Base-by-base conservation (phyloP, 1,140 invertebrate genomes). In the Orius insidiosus region DNA sequence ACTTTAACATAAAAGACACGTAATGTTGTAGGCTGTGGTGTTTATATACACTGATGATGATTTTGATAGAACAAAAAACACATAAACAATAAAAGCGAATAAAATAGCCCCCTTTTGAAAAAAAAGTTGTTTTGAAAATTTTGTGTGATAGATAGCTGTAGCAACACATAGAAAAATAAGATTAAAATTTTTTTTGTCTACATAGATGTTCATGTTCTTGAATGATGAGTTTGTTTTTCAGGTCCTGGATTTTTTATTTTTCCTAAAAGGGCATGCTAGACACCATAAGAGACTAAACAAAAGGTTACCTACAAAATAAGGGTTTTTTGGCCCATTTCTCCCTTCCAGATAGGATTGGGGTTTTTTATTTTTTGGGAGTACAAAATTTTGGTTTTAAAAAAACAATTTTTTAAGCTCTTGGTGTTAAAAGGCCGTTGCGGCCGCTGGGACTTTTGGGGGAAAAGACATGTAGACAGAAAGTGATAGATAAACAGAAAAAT, bases 11-110 rank as follows among this genome's bases (percentile, higher is more conserved):
- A 39, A 37, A 24, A 24, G 24, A 24, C 24, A 24, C 24, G 24
- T 24, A 24, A 24, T 24, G 24, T 24, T 24, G 24, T 24, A 24
- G 24, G 24, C 16, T 24, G 18, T 15, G 6, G 30, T 45, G 43
- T 34, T 45, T 45, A 45, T 45, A 35, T 45, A 45, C 43, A 45
- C 43, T 45, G 31, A 34, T 45, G 13, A 34, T 11, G 14, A 34
- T 13, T 11, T 11, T 43, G 6, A 43, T 24, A 3, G 24, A 43
- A 41, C 14, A 30, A 35, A 15, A 45, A 45, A 45, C 13, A 45
- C 31, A 34, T 45, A 45, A 32, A 45, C n/a, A 45, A 18, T 39
- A 39, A 39, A 19, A 39, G 19, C 14, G 14, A 39, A 18, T 18
- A 19, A 39, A 39, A 39, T 18, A 39, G 37, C 37, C 37, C 19